phyloP scores from a whole-genome alignment of 2,888 invertebrate species.

The Leuctra nigra region DNA sequence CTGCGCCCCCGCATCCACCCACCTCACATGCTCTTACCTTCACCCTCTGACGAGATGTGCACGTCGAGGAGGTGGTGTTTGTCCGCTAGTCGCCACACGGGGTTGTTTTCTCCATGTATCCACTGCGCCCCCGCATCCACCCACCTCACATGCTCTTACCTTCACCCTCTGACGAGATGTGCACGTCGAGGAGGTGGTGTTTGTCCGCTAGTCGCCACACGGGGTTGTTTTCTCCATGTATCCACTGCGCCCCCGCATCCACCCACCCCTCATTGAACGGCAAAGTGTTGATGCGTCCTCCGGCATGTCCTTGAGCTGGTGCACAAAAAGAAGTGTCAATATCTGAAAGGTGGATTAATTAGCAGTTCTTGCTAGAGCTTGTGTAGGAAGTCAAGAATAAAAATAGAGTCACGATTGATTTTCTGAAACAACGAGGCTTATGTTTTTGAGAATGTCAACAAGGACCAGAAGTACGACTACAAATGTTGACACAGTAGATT shows the following conservation, averaged over 20 bases:
- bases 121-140: slow-evolving; percentile 74
- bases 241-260: slow-evolving; percentile 76
- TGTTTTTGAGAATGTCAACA: too few species aligned
- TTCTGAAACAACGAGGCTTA: too few species aligned
- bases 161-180: slow-evolving; percentile 48
- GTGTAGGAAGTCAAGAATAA: too few species aligned
- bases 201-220: slow-evolving; percentile 45
- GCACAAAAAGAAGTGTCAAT: slow-evolving; percentile 23
- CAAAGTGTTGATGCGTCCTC: slow-evolving; percentile 48
- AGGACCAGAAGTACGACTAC: too few species aligned
- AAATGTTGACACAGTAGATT: too few species aligned
- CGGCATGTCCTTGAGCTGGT: slow-evolving; percentile 44
- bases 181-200: slow-evolving; percentile 43
- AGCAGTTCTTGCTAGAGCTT: too few species aligned
- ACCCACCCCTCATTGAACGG: slow-evolving; percentile 44
- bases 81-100: slow-evolving; percentile 46
- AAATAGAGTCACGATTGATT: too few species aligned
- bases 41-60: slow-evolving; percentile 48
- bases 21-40: too few species aligned
- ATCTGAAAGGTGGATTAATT: too few species aligned
- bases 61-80: slow-evolving; percentile 43
- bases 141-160: slow-evolving; percentile 41
- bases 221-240: slow-evolving; percentile 59
- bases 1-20: slow-evolving; percentile 68
- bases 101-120: slow-evolving; percentile 63